Evolutionary conservation across 2,888 invertebrate species (phyloP).

Genomic region (Lasioglossum oenotherae): DNA sequence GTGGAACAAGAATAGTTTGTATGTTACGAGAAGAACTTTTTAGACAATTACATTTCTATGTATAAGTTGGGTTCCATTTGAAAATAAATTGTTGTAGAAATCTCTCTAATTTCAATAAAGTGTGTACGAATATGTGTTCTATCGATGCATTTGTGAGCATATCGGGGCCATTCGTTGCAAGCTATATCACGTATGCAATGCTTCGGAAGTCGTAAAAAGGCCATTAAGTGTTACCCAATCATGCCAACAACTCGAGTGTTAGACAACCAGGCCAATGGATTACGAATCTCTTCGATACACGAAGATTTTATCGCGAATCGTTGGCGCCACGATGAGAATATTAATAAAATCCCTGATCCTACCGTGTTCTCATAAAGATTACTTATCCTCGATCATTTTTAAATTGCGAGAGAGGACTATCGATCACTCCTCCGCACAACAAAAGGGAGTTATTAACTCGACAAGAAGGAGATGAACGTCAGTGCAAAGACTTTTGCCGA

Average conservation of each 20-base stretch:
- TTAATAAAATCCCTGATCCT: not conserved
- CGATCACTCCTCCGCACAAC: not conserved
- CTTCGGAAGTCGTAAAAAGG: not conserved
- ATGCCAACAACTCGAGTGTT: not conserved
- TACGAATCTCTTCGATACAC: not conserved
- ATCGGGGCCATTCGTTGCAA: not conserved
- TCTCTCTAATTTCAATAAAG: not conserved
- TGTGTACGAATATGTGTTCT: not conserved
- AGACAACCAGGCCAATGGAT: not conserved
- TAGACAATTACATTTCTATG: not conserved
- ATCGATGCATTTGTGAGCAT: not conserved
- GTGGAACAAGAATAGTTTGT: not conserved
- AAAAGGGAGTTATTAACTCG: not conserved
- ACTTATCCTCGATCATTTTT: not conserved
- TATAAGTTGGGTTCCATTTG: not conserved
- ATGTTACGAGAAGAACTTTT: not conserved
- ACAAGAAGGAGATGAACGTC: slow-evolving; percentile 1
- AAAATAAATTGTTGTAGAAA: not conserved
- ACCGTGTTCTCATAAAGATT: not conserved
- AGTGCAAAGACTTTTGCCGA: slow-evolving; percentile 8
- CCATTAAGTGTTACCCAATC: not conserved
- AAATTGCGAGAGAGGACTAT: slow-evolving; percentile 48
- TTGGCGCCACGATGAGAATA: not conserved
- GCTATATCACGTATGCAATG: not conserved
- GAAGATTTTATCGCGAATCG: not conserved